phyloP scores from a whole-genome alignment of 2,113 vertebrate genomes.

The Indri indri region DNA sequence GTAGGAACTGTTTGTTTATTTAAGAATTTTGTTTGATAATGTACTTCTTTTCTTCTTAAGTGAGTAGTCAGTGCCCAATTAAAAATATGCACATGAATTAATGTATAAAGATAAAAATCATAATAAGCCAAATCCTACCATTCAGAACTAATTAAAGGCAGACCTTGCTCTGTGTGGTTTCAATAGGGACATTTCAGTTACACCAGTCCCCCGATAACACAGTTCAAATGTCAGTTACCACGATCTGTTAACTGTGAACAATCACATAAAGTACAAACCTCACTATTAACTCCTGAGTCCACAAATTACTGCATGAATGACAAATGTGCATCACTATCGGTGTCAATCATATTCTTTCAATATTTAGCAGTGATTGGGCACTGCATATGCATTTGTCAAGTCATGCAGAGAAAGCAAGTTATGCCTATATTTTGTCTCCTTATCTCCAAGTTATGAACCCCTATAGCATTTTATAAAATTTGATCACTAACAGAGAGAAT shows the following conservation, averaged over 20 bases:
- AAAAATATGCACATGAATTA: neutral
- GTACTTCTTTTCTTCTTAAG: neutral
- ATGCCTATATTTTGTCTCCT: neutral
- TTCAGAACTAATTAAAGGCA: neutral
- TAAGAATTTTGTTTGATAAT: neutral
- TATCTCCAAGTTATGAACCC: neutral
- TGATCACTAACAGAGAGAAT: neutral
- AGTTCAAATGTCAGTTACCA: neutral
- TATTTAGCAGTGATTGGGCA: neutral
- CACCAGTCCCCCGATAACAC: neutral
- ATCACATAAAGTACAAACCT: neutral
- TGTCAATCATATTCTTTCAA: neutral
- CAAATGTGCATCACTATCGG: neutral
- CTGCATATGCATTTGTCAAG: neutral
- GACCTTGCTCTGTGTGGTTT: neutral
- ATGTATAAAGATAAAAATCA: neutral
- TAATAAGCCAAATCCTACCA: neutral
- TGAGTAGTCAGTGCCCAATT: neutral
- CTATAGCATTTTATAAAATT: neutral
- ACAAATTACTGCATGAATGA: neutral
- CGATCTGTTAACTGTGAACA: neutral
- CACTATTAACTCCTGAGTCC: neutral
- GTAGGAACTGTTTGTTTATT: neutral
- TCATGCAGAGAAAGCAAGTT: neutral
- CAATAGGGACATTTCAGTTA: neutral